These are phyloP conservation scores for Thermophis baileyi DNA, from an alignment of 2,113 vertebrate species.

Conservation along the genomic window DNA sequence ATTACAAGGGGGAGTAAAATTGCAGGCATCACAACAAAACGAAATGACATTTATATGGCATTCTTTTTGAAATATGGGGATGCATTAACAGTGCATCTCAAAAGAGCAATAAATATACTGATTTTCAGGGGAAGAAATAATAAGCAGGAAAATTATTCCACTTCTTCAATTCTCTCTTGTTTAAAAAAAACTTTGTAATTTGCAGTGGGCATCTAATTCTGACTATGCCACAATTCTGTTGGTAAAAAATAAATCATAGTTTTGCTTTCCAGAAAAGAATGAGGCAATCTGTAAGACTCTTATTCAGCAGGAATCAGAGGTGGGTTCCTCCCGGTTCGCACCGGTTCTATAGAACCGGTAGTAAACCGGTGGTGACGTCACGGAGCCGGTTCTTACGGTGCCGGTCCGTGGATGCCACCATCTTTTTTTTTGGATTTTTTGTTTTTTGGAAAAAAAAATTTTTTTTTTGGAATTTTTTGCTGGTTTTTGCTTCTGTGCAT, in stretches of 20 bases:
- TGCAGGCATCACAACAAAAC: background rate
- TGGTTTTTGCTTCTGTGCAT: too few relatives aligned
- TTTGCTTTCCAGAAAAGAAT: background rate
- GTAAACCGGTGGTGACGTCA: too few relatives aligned
- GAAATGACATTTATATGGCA: background rate
- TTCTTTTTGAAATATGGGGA: background rate
- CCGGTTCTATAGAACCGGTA: too few relatives aligned
- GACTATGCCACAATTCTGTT: background rate
- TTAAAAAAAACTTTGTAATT: background rate
- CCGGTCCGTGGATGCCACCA: too few relatives aligned
- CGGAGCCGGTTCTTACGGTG: too few relatives aligned
- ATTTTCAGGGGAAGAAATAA: background rate
- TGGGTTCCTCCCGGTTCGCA: too few relatives aligned
- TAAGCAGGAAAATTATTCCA: background rate
- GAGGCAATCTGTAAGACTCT: background rate
- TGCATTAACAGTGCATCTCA: background rate
- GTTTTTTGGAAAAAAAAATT: too few relatives aligned
- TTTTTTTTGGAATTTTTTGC: too few relatives aligned
- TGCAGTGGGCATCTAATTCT: background rate
- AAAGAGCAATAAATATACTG: background rate
- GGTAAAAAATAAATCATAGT: background rate
- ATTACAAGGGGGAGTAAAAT: background rate
- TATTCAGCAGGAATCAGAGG: background rate
- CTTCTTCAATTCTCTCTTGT: background rate
- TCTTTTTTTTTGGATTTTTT: too few relatives aligned